Percentiles rank a stretch among this genome's conserved stretches.
These are phyloP conservation scores for Microtus pennsylvanicus DNA, from an alignment of 2,113 vertebrate genomes.

Conservation along the genomic window DNA sequence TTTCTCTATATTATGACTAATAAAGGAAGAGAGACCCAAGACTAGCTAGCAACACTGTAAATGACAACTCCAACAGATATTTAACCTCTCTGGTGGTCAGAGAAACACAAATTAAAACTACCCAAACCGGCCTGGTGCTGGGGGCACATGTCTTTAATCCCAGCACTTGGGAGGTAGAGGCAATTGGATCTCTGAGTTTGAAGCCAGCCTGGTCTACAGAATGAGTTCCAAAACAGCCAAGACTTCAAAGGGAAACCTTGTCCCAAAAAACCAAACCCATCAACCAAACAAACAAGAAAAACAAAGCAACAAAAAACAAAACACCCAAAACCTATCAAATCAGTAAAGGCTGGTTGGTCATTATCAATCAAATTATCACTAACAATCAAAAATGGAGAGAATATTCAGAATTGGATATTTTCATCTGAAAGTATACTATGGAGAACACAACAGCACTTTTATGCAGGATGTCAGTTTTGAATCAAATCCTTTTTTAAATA, in stretches of 20 bases:
- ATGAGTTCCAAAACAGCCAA: neutral
- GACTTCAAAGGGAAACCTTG: neutral
- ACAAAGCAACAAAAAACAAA: too few relatives aligned
- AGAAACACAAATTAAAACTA: conserved; percentile 29
- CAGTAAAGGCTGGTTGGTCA: too few relatives aligned
- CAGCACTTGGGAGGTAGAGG: neutral
- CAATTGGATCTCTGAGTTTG: neutral
- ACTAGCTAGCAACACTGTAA: neutral
- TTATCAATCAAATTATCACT: too few relatives aligned
- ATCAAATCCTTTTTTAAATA: too few relatives aligned
- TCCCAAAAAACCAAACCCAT: neutral
- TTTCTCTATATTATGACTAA: neutral
- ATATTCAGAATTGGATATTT: too few relatives aligned
- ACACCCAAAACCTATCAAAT: too few relatives aligned
- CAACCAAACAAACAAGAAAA: too few relatives aligned
- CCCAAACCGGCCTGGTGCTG: neutral
- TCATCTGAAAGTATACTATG: too few relatives aligned
- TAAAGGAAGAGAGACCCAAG: neutral
- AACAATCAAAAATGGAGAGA: too few relatives aligned
- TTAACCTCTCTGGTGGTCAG: neutral
- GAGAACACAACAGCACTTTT: too few relatives aligned
- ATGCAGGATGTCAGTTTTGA: too few relatives aligned
- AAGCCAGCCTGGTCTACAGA: neutral
- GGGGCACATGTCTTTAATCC: neutral
- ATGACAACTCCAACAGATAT: neutral